These are phyloP conservation scores for Semaprochilodus insignis DNA, from an alignment of 2,797 vertebrate genomes.

Conservation along the genomic window DNA sequence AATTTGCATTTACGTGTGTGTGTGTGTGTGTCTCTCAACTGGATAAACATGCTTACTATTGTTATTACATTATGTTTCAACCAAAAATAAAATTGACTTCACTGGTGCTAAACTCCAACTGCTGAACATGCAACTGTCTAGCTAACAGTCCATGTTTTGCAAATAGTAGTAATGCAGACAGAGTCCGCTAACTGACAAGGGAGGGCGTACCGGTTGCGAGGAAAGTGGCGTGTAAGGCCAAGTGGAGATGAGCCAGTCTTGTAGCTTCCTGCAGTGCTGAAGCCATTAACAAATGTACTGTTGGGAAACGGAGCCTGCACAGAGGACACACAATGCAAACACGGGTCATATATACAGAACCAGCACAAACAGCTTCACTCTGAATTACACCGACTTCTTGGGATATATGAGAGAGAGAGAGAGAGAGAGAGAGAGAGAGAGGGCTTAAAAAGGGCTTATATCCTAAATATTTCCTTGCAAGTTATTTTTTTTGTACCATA, in stretches of 20 bases:
- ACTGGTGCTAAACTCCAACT: neutral
- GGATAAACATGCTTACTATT: neutral
- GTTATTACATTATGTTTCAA: neutral
- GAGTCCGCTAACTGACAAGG: neutral
- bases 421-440: neutral
- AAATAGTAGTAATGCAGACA: neutral
- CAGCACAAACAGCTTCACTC: neutral
- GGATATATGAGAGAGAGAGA: neutral
- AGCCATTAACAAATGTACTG: conserved; percentile 95
- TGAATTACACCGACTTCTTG: conserved; percentile 25
- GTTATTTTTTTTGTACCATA: too few species aligned
- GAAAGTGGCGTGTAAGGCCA: conserved; percentile 89
- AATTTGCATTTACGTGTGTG: too few species aligned
- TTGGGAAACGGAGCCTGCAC: conserved; percentile 97
- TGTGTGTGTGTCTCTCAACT: neutral
- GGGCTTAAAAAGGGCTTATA: neutral
- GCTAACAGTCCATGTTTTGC: neutral
- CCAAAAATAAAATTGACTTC: neutral
- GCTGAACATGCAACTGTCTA: neutral
- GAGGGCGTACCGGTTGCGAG: conserved; percentile 89
- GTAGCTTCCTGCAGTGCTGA: conserved; percentile 88
- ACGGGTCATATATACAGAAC: neutral
- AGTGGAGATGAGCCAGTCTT: conserved; percentile 88
- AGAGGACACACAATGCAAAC: conserved; percentile 4
- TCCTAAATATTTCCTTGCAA: too few species aligned